phyloP scores from a whole-genome alignment of 1,140 invertebrate genomes.

The Danaus melanippus region DNA sequence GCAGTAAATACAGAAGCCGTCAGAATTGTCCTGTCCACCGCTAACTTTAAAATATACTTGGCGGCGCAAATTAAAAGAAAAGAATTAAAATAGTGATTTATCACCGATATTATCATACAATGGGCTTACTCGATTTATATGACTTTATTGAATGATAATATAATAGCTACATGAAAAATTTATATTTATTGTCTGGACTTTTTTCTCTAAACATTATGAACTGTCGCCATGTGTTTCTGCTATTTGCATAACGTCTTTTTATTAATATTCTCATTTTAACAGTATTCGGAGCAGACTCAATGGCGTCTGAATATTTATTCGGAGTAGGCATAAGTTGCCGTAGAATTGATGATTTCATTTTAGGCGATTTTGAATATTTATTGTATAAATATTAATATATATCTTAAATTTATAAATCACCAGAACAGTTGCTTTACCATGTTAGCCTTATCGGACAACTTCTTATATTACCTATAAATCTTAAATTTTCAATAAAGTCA shows the following conservation, averaged over 20 bases:
- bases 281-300: slow-evolving; percentile 34
- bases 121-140: slow-evolving; percentile 41
- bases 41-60: slow-evolving; percentile 31
- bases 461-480: no score
- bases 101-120: slow-evolving; percentile 44
- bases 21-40: slow-evolving; percentile 28
- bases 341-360: slow-evolving; percentile 22
- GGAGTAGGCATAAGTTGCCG: slow-evolving; percentile 6
- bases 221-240: slow-evolving; percentile 11
- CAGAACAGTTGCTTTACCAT: no score
- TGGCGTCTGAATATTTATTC: slow-evolving; percentile 30
- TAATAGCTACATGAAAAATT: slow-evolving; percentile 14
- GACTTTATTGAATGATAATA: slow-evolving; percentile 34
- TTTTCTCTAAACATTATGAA: slow-evolving; percentile 3
- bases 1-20: slow-evolving; percentile 30
- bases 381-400: no score
- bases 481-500: no score
- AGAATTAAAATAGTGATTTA: slow-evolving; percentile 53
- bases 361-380: background rate
- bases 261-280: slow-evolving; percentile 32
- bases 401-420: no score
- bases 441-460: no score
- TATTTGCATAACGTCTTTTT: slow-evolving; percentile 32
- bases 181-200: no score
- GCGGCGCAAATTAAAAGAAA: slow-evolving; percentile 43